Percentiles rank a stretch among this genome's conserved stretches.
Evolutionary conservation across 2,888 invertebrate genomes (phyloP).

Genomic region (Calameuta pallipes): DNA sequence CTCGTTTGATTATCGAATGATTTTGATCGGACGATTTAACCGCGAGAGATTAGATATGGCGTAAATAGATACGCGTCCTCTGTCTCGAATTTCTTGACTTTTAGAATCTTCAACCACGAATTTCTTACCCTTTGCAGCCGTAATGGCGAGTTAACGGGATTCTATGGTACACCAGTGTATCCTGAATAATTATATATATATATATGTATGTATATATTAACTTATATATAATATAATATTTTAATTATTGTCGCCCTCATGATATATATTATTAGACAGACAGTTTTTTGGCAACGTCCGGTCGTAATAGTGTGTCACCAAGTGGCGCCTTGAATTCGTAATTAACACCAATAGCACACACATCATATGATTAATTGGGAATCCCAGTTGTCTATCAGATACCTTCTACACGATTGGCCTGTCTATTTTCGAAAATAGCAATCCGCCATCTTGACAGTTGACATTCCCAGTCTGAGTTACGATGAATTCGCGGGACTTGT

Average conservation of each 20-base stretch:
- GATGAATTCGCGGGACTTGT: conserved; percentile 1
- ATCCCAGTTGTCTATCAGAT: not conserved
- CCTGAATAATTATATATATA: not conserved
- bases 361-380: not conserved
- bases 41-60: not conserved
- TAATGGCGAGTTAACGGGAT: not conserved
- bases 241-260: not conserved
- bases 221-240: not conserved
- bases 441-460: conserved; percentile 6
- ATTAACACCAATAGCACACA: not conserved
- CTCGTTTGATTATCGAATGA: not conserved
- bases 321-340: not conserved
- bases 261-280: not conserved
- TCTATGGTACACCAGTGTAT: not conserved
- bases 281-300: not conserved
- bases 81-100: not conserved
- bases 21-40: not conserved
- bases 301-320: not conserved
- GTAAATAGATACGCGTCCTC: not conserved
- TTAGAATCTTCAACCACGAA: not conserved
- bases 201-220: not conserved
- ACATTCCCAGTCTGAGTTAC: not conserved
- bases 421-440: not conserved
- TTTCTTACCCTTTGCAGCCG: not conserved
- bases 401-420: not conserved